Percentiles rank a stretch among this genome's conserved stretches.
These are phyloP conservation scores for Phengaris arion DNA, from an alignment of 2,888 invertebrate genomes.

Conservation along the genomic window DNA sequence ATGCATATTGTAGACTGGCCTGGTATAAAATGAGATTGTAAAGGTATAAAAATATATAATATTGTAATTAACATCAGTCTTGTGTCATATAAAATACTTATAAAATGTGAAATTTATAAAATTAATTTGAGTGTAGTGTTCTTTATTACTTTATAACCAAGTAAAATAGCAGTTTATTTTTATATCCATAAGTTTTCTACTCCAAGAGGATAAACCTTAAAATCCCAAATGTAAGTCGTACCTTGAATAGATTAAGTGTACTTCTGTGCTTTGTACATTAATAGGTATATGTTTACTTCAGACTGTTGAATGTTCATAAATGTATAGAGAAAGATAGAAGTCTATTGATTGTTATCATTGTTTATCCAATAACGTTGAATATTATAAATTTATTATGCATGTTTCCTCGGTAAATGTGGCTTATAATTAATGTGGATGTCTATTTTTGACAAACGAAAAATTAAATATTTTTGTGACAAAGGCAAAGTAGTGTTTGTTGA, in stretches of 20 bases:
- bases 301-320: slow-evolving; percentile 69
- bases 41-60: slow-evolving; percentile 16
- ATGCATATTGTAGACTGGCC: not conserved
- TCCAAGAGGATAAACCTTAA: slow-evolving; percentile 32
- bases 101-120: slow-evolving; percentile 1
- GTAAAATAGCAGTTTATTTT: slow-evolving; percentile 31
- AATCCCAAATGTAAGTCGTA: slow-evolving; percentile 44
- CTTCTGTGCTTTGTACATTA: slow-evolving; percentile 56
- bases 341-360: slow-evolving; percentile 76
- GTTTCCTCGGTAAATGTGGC: slow-evolving; percentile 70
- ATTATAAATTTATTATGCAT: slow-evolving; percentile 75
- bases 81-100: slow-evolving; percentile 14
- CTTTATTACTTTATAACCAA: slow-evolving; percentile 18
- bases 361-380: slow-evolving; percentile 74
- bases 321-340: slow-evolving; percentile 66
- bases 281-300: slow-evolving; percentile 59
- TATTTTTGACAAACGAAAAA: slow-evolving; percentile 74
- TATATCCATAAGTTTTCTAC: slow-evolving; percentile 29
- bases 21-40: not conserved
- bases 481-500: slow-evolving; percentile 69
- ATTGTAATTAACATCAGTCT: slow-evolving; percentile 6
- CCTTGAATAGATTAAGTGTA: slow-evolving; percentile 49
- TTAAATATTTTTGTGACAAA: slow-evolving; percentile 73
- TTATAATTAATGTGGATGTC: slow-evolving; percentile 62
- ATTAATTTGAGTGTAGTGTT: slow-evolving; percentile 14